Percentiles rank a stretch among this genome's conserved stretches.
Evolutionary conservation across 2,888 invertebrate genomes (phyloP).

Genomic region (Bimastos eiseni): DNA sequence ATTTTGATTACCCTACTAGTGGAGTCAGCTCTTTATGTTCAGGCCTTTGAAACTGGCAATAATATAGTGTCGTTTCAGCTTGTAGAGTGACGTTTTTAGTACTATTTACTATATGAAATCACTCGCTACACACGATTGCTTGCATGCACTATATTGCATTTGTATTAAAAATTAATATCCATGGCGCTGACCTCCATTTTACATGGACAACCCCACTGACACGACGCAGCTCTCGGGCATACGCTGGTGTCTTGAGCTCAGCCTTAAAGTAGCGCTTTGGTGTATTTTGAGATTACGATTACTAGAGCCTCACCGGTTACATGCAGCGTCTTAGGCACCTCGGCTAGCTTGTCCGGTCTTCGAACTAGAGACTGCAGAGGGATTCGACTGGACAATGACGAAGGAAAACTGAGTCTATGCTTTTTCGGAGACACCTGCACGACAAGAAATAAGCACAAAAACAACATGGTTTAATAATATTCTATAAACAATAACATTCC

Average conservation of each 20-base stretch:
- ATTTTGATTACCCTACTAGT: too few relatives aligned
- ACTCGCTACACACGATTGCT: not conserved
- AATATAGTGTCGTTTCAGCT: not conserved
- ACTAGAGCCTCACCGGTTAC: not conserved
- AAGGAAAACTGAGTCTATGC: not conserved
- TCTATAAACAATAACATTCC: not conserved
- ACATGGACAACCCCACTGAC: too few relatives aligned
- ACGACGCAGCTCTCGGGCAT: too few relatives aligned
- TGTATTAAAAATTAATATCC: not conserved
- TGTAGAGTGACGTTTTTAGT: not conserved
- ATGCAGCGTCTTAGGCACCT: constrained; percentile 4
- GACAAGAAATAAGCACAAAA: not conserved
- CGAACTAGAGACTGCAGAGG: not conserved
- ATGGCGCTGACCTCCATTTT: too few relatives aligned
- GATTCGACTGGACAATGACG: not conserved
- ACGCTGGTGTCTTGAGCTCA: too few relatives aligned
- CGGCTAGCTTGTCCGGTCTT: not conserved
- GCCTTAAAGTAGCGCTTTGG: too few relatives aligned
- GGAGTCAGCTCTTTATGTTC: too few relatives aligned
- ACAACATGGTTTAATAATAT: not conserved
- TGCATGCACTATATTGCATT: not conserved
- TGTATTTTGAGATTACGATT: too few relatives aligned
- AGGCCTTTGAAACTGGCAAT: not conserved
- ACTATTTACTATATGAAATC: not conserved
- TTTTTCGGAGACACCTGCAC: not conserved